A percentile compares a stretch with the other conserved stretches of the same genome.
Conservation (phyloP, 2,888 invertebrate genomes). For the Nomada ruficornis region DNA sequence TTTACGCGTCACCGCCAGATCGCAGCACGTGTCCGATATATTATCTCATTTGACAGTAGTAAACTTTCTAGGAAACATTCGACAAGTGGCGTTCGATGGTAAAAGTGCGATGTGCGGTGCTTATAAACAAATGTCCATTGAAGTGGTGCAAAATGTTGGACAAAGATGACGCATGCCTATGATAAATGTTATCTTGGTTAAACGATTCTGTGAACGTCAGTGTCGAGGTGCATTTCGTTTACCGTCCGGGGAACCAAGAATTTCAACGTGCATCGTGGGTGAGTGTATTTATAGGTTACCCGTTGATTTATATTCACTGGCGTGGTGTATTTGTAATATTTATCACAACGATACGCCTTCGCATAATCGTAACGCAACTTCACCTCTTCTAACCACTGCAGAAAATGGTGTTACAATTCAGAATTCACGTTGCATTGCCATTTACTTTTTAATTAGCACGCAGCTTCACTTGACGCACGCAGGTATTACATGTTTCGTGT, state of each 20-base stretch:
- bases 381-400: background rate
- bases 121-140: slow-evolving; percentile 44
- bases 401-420: background rate
- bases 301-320: background rate
- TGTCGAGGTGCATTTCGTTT: slow-evolving; percentile 21
- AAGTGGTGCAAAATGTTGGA: slow-evolving; percentile 25
- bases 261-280: slow-evolving; percentile 39
- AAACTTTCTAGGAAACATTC: slow-evolving; percentile 7
- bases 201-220: slow-evolving; percentile 18
- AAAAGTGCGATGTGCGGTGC: slow-evolving; percentile 31
- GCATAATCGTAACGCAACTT: background rate
- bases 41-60: background rate
- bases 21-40: slow-evolving; percentile 1
- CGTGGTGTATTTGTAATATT: background rate
- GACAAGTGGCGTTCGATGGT: slow-evolving; percentile 30
- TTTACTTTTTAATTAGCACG: slow-evolving; percentile 11
- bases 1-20: background rate
- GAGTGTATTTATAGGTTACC: slow-evolving; percentile 52
- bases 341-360: background rate
- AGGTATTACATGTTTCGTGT: background rate
- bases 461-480: slow-evolving; percentile 28
- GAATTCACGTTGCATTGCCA: background rate
- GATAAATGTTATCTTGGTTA: slow-evolving; percentile 28
- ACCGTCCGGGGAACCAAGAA: slow-evolving; percentile 25
- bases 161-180: slow-evolving; percentile 37